Base-by-base conservation (phyloP, 1,140 invertebrate genomes). In the Pygmarrhopalites habei region DNA sequence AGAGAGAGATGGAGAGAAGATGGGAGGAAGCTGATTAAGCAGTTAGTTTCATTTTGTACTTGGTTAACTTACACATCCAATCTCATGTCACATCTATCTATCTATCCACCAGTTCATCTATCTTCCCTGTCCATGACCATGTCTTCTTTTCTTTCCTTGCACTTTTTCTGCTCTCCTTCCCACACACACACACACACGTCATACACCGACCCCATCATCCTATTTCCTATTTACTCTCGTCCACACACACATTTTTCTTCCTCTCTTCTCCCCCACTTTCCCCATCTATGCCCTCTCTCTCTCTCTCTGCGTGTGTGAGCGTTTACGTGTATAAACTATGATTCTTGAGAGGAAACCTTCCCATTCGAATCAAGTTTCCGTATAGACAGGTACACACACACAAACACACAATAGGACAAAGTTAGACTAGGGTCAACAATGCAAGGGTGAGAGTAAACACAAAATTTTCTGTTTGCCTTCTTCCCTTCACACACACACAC, bases 21-120 rank as follows among this genome's bases (percentile, higher is more conserved):
- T 29, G 49, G 49, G 49, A 52, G 52, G 62, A 62, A 70, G 68
- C 65, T 70, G 68, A 70, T 70, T 70, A 70, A 70, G 68, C 68
- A 70, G 65, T 70, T 69, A 69, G 51, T 46, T 60, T 66, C 46
- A 62, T 47, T 58, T 64, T 58, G 41, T 58, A 58, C 56, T 44
- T 58, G 56, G 19, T 44, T 46, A 58, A 44, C 3, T 29, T 58
- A 56, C 35, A 56, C 53, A 39, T 39, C 35, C 53, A 41, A 41
- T 56, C 53, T 39, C 53, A 52, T 52, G 49, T 52, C 49, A 25
- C 49, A 52, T 52, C 49, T 52, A 52, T 52, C 39, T 47, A 21
- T 47, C 19, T 26, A 39, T 49, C 32, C 30, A 23, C 2, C n/a
- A 10, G 2, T 5, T 56, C 53, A 5, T 56, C 35, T 41, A 10